phyloP scores from a whole-genome alignment of 2,797 vertebrate species.

The Sciaenops ocellatus region DNA sequence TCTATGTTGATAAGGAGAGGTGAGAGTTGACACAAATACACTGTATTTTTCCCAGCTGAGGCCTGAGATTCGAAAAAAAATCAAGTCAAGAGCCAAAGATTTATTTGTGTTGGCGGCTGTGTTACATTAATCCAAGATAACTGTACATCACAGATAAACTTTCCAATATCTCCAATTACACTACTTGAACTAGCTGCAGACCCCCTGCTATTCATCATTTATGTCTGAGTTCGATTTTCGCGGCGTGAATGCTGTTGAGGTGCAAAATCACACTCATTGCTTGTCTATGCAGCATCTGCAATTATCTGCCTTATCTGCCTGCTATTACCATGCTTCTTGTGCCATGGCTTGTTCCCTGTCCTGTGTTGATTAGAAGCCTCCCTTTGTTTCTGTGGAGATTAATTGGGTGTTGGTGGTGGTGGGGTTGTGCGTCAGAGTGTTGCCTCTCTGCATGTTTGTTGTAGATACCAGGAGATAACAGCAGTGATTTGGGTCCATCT shows the following conservation, averaged over 20 bases:
- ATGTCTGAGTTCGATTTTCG: slow-evolving; percentile 40
- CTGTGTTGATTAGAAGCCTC: slow-evolving; percentile 58
- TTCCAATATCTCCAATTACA: slow-evolving; percentile 40
- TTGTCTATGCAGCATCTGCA: slow-evolving; percentile 60
- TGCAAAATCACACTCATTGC: slow-evolving; percentile 38
- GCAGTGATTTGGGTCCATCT: slow-evolving; percentile 48
- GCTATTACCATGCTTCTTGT: slow-evolving; percentile 54
- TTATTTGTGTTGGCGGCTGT: slow-evolving; percentile 50
- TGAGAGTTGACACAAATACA: slow-evolving; percentile 28
- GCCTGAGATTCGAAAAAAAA: slow-evolving; percentile 43
- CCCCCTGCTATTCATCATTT: slow-evolving; percentile 44
- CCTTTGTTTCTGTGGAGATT: slow-evolving; percentile 70
- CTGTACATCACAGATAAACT: slow-evolving; percentile 32
- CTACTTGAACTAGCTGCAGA: slow-evolving; percentile 8
- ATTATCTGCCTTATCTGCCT: slow-evolving; percentile 67
- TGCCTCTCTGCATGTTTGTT: slow-evolving; percentile 40
- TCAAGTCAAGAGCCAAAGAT: slow-evolving; percentile 53
- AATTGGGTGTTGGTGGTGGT: slow-evolving; percentile 58
- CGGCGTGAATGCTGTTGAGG: slow-evolving; percentile 19
- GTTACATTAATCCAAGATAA: slow-evolving; percentile 45
- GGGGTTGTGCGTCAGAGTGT: slow-evolving; percentile 1
- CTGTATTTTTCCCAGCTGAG: slow-evolving; percentile 44
- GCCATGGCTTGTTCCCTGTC: slow-evolving; percentile 53
- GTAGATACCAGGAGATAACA: slow-evolving; percentile 58
- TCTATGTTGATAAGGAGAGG: slow-evolving; percentile 29